phyloP scores from a whole-genome alignment of 2,113 vertebrate species.

The Piliocolobus tephrosceles region DNA sequence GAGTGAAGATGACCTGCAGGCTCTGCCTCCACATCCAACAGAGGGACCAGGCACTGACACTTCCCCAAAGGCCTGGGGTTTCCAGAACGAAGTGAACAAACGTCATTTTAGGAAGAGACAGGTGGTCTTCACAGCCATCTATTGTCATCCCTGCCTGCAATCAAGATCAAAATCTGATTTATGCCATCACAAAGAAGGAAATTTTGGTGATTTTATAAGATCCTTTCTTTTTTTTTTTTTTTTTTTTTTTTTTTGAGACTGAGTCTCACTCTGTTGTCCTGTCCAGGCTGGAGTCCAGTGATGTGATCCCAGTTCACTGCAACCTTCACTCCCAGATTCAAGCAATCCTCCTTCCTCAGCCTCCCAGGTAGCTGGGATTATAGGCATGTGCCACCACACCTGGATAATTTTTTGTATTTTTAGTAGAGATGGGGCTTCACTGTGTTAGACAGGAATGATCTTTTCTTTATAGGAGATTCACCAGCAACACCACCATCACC shows the following conservation, averaged over 20 bases:
- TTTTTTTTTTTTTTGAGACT: too few relatives aligned
- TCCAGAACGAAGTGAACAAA: not conserved
- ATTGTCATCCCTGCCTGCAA: not conserved
- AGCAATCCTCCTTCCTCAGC: too few relatives aligned
- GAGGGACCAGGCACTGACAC: not conserved
- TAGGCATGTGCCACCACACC: too few relatives aligned
- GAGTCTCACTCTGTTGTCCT: too few relatives aligned
- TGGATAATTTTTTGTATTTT: too few relatives aligned
- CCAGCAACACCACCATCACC: accelerated
- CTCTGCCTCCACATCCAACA: not conserved
- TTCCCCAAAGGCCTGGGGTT: not conserved
- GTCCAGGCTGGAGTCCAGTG: too few relatives aligned
- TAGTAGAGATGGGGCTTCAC: too few relatives aligned
- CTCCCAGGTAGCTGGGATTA: too few relatives aligned
- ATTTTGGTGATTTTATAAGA: not conserved
- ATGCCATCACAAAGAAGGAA: not conserved
- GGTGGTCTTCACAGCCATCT: not conserved
- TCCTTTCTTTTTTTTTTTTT: not conserved
- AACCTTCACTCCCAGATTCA: too few relatives aligned
- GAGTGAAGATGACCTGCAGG: not conserved
- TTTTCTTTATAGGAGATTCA: not conserved
- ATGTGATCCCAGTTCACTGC: too few relatives aligned
- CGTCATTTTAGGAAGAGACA: not conserved
- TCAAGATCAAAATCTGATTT: not conserved
- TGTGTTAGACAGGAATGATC: too few relatives aligned